Percentiles rank a stretch among this genome's conserved stretches.
These are phyloP conservation scores for Ailurus styani DNA, from an alignment of 2,113 vertebrate species.

Conservation along the genomic window DNA sequence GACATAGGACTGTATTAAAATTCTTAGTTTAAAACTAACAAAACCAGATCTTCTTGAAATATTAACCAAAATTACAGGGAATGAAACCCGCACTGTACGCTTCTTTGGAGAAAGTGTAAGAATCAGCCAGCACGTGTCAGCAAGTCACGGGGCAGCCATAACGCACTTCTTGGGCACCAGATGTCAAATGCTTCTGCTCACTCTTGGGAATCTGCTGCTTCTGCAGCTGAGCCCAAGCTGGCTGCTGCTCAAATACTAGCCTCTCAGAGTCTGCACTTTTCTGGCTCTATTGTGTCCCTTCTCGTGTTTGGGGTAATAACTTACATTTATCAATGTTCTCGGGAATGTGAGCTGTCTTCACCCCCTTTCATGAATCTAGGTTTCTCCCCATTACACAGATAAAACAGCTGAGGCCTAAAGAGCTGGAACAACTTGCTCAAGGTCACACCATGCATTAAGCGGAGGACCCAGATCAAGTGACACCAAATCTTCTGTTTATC, in stretches of 20 bases:
- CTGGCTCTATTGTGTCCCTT: rapidly evolving
- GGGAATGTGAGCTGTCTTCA: neutral
- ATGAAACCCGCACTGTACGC: rapidly evolving
- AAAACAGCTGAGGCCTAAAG: neutral
- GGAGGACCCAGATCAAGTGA: neutral
- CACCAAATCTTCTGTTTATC: neutral
- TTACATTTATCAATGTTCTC: neutral
- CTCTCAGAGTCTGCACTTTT: neutral
- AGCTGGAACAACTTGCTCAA: neutral
- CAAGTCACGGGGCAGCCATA: neutral
- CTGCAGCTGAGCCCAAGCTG: neutral
- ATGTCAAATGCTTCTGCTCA: neutral
- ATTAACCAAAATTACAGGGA: neutral
- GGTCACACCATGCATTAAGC: neutral
- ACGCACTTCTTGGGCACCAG: neutral
- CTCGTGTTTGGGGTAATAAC: neutral
- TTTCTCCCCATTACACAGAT: neutral
- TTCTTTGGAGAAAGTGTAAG: neutral
- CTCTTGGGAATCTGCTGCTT: neutral
- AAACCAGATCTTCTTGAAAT: neutral
- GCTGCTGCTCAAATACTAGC: neutral
- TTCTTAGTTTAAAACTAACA: neutral
- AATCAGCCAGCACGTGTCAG: neutral
- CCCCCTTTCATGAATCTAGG: neutral
- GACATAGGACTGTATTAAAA: neutral